Percentiles rank a stretch among this genome's conserved stretches.
Evolutionary conservation across 2,113 vertebrate species (phyloP).

Genomic region (Neotragus pygmaeus): DNA sequence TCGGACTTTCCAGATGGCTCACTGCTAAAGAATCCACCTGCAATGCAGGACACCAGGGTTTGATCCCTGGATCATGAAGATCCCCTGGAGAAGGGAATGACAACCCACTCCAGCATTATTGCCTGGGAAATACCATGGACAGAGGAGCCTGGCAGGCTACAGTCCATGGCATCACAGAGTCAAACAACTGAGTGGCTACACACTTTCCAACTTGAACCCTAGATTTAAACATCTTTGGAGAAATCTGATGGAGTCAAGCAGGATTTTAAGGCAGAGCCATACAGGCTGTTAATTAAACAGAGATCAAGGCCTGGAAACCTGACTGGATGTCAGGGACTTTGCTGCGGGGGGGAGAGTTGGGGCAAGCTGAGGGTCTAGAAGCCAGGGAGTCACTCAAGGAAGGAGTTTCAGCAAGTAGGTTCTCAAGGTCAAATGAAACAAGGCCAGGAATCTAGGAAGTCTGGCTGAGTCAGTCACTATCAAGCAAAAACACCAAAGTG

Average conservation of each 20-base stretch:
- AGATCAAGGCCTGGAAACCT: not conserved
- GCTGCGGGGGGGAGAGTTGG: conserved; percentile 4
- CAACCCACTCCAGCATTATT: not conserved
- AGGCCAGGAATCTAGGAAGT: conserved; percentile 3
- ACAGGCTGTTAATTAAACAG: not conserved
- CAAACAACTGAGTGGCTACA: not conserved
- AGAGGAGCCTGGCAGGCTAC: not conserved
- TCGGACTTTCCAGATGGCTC: not conserved
- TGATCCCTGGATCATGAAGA: not conserved
- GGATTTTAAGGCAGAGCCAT: not conserved
- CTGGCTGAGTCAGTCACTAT: conserved; percentile 34
- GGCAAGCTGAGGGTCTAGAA: not conserved
- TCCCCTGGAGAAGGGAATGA: not conserved
- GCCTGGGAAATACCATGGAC: not conserved
- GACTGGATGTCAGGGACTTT: not conserved
- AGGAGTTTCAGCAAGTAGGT: not conserved
- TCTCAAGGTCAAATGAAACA: not conserved
- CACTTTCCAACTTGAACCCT: not conserved
- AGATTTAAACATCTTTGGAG: not conserved
- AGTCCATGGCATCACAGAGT: not conserved
- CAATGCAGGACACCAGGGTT: not conserved
- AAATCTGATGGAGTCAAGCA: not conserved
- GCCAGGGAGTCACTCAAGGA: not conserved
- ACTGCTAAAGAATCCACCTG: not conserved
- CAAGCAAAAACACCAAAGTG: not conserved